phyloP scores from a whole-genome alignment of 2,888 invertebrate species.

The Callyntrura guangdongensis region DNA sequence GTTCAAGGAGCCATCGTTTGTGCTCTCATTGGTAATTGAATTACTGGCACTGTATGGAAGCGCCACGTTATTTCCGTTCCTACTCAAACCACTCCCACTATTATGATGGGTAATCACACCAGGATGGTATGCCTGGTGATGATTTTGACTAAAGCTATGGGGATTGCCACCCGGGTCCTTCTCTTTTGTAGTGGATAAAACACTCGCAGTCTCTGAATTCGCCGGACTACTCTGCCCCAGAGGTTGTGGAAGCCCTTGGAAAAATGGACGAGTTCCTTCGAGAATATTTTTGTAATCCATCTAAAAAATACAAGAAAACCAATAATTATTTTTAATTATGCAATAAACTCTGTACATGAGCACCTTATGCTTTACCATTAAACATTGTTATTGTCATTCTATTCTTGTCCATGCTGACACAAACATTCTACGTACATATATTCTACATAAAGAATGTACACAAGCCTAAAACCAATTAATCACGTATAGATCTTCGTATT shows the following conservation, averaged over 20 bases:
- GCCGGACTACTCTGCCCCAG: conserved; percentile 50
- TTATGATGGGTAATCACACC: conserved; percentile 66
- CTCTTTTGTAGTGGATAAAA: conserved; percentile 23
- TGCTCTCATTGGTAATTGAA: conserved; percentile 39
- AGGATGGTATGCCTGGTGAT: conserved; percentile 68
- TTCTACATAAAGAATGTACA: background rate
- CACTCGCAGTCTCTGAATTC: background rate
- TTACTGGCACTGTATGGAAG: conserved; percentile 36
- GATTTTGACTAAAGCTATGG: conserved; percentile 47
- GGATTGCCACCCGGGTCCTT: conserved; percentile 34
- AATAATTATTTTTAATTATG: background rate
- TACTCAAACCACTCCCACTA: conserved; percentile 39
- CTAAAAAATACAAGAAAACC: conserved; percentile 58
- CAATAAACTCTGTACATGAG: background rate
- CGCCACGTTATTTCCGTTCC: conserved; percentile 29
- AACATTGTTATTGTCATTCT: background rate
- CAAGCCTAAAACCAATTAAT: too few species aligned
- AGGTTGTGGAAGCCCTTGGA: conserved; percentile 91
- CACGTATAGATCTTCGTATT: background rate
- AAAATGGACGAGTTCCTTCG: conserved; percentile 94
- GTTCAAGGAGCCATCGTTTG: conserved; percentile 15
- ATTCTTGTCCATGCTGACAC: background rate
- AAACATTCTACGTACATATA: too few species aligned
- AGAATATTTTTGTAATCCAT: conserved; percentile 90
- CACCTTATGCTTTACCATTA: background rate